Base-by-base conservation (phyloP, 92 coral and sea anemone species). In the Porites lobata region DNA sequence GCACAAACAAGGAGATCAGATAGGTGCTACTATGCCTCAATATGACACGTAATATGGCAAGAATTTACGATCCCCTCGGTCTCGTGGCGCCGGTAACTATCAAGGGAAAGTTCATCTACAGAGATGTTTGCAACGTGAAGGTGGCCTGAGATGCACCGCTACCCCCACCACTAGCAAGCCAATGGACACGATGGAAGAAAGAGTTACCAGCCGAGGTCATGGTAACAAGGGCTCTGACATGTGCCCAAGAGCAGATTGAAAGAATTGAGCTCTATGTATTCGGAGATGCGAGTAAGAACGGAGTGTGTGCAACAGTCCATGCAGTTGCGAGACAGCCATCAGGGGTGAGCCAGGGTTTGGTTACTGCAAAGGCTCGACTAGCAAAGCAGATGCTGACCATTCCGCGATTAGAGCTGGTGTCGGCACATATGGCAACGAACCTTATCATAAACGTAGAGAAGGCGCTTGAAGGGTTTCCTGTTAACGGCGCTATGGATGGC, bases 351-450 rank as follows among this genome's bases (percentile, higher is more conserved):
- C 47, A 77, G 75, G 79, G 80, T 6, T 71, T 79, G 43, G 86
- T 87, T 17, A 65, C 74, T 65, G 90, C 85, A 51, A 87, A 69
- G 58, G 61, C 85, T 50, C 22, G 90, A 63, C 72, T 79, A 47
- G 90, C 90, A 14, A 86, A 86, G 32, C 85, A 78, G 53, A 80
- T 80, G 14, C 90, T 64, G 9, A 86, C 58, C 57, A 86, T 50
- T 21, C 90, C 79, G 56, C 78, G 85, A 38, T 58, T 86, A 12
- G 90, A 78, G 90, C 65, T 75, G 3, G 71, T 86, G 38, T 50
- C 77, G 9, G 77, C 76, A 22, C 85, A 86, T 58, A 65, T 78
- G 79, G 52, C 79, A 50, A 29, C 32, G 4, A 87, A 87, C 51
- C 51, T 62, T 9, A 21, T 69, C 14, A 75, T 19, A 43, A 87